Evolutionary conservation across 2,113 vertebrate species (phyloP), one percentile per base, ranked within the genome.

Genomic region (Myxocyprinus asiaticus): DNA sequence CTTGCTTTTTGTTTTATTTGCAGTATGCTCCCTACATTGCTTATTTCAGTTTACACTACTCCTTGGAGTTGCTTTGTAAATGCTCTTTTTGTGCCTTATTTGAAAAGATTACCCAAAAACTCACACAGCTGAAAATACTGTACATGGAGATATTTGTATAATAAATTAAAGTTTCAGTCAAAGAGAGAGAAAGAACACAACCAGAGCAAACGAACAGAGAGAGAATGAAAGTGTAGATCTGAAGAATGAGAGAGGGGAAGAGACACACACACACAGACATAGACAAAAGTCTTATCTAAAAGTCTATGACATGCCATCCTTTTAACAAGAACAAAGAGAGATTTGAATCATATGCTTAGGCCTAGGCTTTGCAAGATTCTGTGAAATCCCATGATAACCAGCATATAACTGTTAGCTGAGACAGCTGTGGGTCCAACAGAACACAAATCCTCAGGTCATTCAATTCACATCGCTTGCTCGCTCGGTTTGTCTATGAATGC

Each of bases 221-320:
- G 48, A 56, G 72, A 47, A 78, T 47, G 12, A 55, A 33, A 33
- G 22, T 1, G 22, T 1, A 33, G 22, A 33, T 1, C 22, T 77
- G 67, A 56, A 79, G 22, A 81, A 83, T 44, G 53, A 56, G 78
- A 84, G 77, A 81, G 71, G 85, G 83, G 83, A 79, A 84, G 73
- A 80, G 66, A 65, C 14, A 50, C 77, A 75, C 59, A 84, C 82
- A 79, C 80, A 85, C 9, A 6, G n/a, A 5, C n/a, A n/a, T n/a
- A n/a, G n/a, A n/a, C n/a, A 15, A 47, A 72, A 59, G 47, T 42
- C 59, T 9, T 71, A 4, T 56, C 70, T 61, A 47, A 17, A 72
- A 72, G 67, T 72, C 69, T 15, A 53, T 14, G 14, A 45, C 22
- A 56, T 42, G 9, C 33, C 51, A 10, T 44, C n/a, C 14, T n/a